Evolutionary conservation across 1,140 invertebrate species (phyloP), one percentile per base, ranked within the genome.

Genomic region (Aphaenogaster ashmeadi): DNA sequence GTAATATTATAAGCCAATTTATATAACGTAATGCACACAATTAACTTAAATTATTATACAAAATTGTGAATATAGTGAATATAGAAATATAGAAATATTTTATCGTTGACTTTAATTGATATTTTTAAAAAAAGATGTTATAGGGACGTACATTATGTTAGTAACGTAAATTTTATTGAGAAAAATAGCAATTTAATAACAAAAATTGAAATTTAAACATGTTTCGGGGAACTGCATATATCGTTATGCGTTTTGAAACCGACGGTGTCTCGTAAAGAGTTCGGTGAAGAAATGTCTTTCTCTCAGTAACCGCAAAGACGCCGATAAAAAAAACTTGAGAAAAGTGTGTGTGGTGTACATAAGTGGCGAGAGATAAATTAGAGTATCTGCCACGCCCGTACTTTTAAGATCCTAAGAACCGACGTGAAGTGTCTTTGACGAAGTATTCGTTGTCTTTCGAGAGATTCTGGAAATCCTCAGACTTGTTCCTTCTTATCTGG

Each of bases 361-460:
- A 84, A 81, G 69, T 84, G 80, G 41, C 0, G 33, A 84, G 13
- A 75, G 80, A 84, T 84, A 75, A 84, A 84, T 74, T 83, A 15
- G n/a, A 84, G 27, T 3, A 50, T 60, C 54, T 75, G 41, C 69
- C 69, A 75, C 41, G 54, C 80, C 41, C 56, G 77, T 62, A 69
- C 50, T 86, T 58, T 83, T 36, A 80, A 86, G 54, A 69, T 69
- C 27, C 18, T 50, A 74, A 41, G 47, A 69, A 72, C 52, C 77
- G 62, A 81, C 52, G n/a, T 21, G 27, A 52, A 69, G 50, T 56
- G 27, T 58, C 36, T 86, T 67, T 58, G 54, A 8, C 50, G 27
- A 36, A 47, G 21, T 58, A 50, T 41, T 33, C n/a, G 52, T 62
- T 52, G 58, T 79, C 27, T 85, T 4, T 18, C 15, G 3, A n/a